Percentiles rank a stretch among this genome's conserved stretches.
These are phyloP conservation scores for Nysson spinosus DNA, from an alignment of 2,888 invertebrate genomes.

Conservation along the genomic window DNA sequence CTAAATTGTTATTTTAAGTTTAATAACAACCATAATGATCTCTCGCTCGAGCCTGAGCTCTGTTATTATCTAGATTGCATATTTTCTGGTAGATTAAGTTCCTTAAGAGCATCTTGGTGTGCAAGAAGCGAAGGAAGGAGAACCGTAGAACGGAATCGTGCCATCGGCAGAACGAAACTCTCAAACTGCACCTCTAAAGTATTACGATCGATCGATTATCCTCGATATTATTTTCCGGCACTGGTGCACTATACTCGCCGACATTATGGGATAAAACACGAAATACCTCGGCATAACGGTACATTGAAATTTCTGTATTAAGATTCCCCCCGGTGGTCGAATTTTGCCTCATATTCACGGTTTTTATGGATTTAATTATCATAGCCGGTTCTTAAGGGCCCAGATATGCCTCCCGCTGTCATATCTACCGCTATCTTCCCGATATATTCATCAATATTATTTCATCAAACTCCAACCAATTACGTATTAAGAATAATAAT, in stretches of 20 bases:
- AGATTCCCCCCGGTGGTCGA: slow-evolving; percentile 6
- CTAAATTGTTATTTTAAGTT: slow-evolving; percentile 75
- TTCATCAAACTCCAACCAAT: too few species aligned
- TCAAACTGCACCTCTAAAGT: slow-evolving; percentile 31
- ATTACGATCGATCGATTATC: slow-evolving; percentile 45
- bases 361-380: background rate
- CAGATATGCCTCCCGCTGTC: too few species aligned
- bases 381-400: too few species aligned
- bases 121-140: slow-evolving; percentile 32
- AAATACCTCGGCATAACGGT: slow-evolving; percentile 4
- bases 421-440: too few species aligned
- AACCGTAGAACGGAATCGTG: slow-evolving; percentile 28
- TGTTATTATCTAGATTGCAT: slow-evolving; percentile 76
- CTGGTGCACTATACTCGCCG: background rate
- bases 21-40: slow-evolving; percentile 74
- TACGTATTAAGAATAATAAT: too few species aligned
- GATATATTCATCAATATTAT: too few species aligned
- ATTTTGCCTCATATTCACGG: background rate
- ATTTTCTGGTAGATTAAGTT: slow-evolving; percentile 76
- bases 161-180: slow-evolving; percentile 31
- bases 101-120: slow-evolving; percentile 35
- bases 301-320: slow-evolving; percentile 23
- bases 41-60: slow-evolving; percentile 66
- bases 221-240: slow-evolving; percentile 31
- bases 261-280: slow-evolving; percentile 1